Percentiles rank a stretch among this genome's conserved stretches.
Conservation (phyloP, 2,888 invertebrate species). For the Agrochola macilenta region DNA sequence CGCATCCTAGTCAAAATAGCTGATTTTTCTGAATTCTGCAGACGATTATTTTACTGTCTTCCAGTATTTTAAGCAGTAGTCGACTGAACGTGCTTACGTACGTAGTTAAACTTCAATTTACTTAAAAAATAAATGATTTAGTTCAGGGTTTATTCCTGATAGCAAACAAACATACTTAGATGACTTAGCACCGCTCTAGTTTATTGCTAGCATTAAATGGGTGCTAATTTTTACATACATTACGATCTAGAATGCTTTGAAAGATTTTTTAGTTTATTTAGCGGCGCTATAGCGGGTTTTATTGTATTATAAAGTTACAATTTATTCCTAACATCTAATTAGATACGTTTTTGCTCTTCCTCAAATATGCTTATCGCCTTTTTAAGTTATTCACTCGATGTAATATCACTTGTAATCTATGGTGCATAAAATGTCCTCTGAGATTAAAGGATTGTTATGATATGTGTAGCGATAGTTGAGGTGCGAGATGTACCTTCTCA, state of each 20-base stretch:
- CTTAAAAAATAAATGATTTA: conserved; percentile 52
- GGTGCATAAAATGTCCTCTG: conserved; percentile 83
- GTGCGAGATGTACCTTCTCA: conserved; percentile 41
- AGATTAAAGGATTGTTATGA: conserved; percentile 77
- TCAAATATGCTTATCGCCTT: conserved; percentile 70
- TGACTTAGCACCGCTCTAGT: conserved; percentile 78
- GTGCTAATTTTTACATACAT: conserved; percentile 82
- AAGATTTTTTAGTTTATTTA: conserved; percentile 49
- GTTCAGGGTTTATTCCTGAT: conserved; percentile 65
- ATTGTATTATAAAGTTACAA: conserved; percentile 59
- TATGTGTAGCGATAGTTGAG: conserved; percentile 62
- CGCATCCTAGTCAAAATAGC: conserved; percentile 63
- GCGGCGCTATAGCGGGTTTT: conserved; percentile 64
- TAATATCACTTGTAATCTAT: conserved; percentile 77
- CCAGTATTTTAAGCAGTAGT: conserved; percentile 84
- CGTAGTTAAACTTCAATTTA: conserved; percentile 70
- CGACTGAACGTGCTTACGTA: conserved; percentile 66
- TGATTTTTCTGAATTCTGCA: conserved; percentile 63
- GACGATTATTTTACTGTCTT: conserved; percentile 83
- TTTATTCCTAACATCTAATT: conserved; percentile 65
- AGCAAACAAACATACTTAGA: conserved; percentile 55
- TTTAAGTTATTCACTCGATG: conserved; percentile 57
- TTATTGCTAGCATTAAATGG: conserved; percentile 83
- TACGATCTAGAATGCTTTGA: conserved; percentile 67
- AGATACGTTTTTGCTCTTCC: conserved; percentile 71